A percentile compares a stretch with the other conserved stretches of the same genome.
Evolutionary conservation across 2,113 vertebrate genomes (phyloP).

Genomic region (Micronycteris hirsuta): DNA sequence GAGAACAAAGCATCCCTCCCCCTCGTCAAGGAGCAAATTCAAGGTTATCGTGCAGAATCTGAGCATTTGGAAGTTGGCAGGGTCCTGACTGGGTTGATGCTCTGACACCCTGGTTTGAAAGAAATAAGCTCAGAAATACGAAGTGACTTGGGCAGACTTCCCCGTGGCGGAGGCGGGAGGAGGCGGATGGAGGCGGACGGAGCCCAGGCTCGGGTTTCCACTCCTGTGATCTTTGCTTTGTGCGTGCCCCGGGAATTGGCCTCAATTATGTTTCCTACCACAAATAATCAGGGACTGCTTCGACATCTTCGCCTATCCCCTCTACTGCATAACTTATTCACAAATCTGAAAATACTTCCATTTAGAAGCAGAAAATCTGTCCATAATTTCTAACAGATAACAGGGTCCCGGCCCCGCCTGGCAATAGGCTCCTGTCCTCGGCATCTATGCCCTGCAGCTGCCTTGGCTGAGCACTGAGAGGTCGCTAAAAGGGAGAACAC

Average conservation of each 20-base stretch:
- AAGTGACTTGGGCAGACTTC: background rate
- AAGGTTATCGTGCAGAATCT: background rate
- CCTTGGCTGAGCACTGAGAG: background rate
- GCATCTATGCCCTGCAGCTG: background rate
- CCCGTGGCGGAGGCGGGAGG: background rate
- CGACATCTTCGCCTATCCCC: background rate
- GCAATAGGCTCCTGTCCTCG: rapidly evolving
- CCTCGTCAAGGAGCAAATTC: background rate
- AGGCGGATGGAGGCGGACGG: background rate
- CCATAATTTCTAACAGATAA: background rate
- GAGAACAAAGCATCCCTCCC: background rate
- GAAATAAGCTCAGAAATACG: background rate
- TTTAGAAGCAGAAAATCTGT: background rate
- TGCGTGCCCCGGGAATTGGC: rapidly evolving
- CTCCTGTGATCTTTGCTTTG: background rate
- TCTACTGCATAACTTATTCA: background rate
- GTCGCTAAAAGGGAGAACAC: background rate
- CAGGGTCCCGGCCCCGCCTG: background rate
- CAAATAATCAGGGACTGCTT: background rate
- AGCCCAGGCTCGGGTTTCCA: background rate
- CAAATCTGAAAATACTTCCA: background rate
- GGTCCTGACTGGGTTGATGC: background rate
- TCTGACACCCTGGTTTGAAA: background rate
- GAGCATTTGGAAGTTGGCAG: background rate
- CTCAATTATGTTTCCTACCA: background rate